A percentile compares a stretch with the other conserved stretches of the same genome.
phyloP scores from a whole-genome alignment of 1,140 invertebrate species.

The Araneus ventricosus region DNA sequence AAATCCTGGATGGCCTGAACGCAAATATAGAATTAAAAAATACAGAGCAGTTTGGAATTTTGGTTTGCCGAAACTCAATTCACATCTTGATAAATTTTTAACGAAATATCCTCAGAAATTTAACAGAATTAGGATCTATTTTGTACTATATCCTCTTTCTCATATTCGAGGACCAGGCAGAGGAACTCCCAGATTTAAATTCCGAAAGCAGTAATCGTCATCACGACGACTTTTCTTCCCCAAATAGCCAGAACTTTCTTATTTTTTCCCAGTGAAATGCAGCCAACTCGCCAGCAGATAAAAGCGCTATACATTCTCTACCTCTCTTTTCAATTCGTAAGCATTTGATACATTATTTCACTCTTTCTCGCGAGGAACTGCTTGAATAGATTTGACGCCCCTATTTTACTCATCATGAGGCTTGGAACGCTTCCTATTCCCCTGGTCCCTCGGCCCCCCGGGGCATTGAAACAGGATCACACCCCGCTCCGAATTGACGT shows the following conservation, averaged over 20 bases:
- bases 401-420: conserved; percentile 21
- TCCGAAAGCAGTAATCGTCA: too few relatives aligned
- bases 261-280: background rate
- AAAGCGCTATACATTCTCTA: background rate
- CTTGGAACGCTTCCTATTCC: background rate
- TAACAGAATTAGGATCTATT: too few relatives aligned
- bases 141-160: too few relatives aligned
- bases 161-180: too few relatives aligned
- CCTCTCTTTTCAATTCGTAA: conserved; percentile 12
- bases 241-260: background rate
- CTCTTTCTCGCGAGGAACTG: background rate
- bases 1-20: too few relatives aligned
- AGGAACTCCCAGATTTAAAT: too few relatives aligned
- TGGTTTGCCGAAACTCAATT: too few relatives aligned
- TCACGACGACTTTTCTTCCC: background rate
- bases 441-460: background rate
- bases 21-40: too few relatives aligned
- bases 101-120: too few relatives aligned
- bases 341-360: conserved; percentile 33
- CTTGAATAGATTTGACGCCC: conserved; percentile 15
- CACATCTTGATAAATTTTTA: too few relatives aligned
- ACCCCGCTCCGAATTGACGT: background rate
- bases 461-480: conserved; percentile 29
- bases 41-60: too few relatives aligned
- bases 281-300: background rate